Percentiles rank a stretch among this genome's conserved stretches.
Conservation (phyloP, 2,113 vertebrate genomes). For the Rhinopomastus cyanomelas region DNA sequence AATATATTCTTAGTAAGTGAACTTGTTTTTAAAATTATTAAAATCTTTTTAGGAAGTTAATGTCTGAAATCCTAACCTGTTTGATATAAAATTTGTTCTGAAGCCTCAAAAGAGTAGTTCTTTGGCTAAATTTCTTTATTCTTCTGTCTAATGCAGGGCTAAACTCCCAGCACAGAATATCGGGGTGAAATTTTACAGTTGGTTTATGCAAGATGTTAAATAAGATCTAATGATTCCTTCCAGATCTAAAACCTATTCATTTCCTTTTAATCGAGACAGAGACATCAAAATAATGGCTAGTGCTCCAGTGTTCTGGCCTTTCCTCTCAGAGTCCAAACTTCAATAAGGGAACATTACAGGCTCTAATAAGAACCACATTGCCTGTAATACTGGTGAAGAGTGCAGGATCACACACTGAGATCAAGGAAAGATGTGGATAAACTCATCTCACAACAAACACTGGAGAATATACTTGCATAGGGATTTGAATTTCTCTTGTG, state of each 20-base stretch:
- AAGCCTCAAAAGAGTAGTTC: neutral
- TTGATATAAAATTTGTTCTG: neutral
- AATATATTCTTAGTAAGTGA: neutral
- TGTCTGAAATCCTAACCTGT: neutral
- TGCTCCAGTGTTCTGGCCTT: neutral
- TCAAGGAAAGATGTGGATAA: neutral
- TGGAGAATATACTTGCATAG: neutral
- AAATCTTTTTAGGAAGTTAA: neutral
- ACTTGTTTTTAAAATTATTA: neutral
- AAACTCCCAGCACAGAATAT: neutral
- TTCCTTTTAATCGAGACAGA: conserved; percentile 6
- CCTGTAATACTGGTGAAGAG: neutral
- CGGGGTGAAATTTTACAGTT: conserved; percentile 5
- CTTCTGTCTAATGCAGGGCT: neutral
- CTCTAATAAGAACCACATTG: neutral
- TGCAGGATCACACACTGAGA: neutral
- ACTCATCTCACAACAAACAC: neutral
- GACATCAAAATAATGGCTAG: conserved; percentile 4
- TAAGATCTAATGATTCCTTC: neutral
- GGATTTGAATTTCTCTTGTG: neutral
- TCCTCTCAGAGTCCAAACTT: conserved; percentile 20
- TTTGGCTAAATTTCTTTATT: conserved; percentile 13
- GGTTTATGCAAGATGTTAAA: conserved; percentile 44
- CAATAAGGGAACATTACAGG: conserved; percentile 2
- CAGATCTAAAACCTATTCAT: conserved; percentile 25